These are phyloP conservation scores for Carapus acus DNA, from an alignment of 2,797 vertebrate species.

Conservation along the genomic window DNA sequence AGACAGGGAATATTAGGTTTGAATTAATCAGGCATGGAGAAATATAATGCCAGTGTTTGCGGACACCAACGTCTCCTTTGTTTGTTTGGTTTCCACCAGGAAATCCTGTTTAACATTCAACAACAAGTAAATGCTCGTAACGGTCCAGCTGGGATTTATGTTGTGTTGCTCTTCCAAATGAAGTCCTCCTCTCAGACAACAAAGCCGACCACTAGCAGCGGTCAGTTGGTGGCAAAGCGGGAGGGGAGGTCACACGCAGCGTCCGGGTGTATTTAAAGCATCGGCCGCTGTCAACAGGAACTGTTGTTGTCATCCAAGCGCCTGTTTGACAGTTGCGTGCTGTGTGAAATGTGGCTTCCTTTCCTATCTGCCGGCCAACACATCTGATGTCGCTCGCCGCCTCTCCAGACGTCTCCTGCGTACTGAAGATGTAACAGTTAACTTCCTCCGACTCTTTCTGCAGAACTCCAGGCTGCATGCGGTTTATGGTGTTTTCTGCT, in stretches of 20 bases:
- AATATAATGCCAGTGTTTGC: no score
- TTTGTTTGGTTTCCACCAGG: no score
- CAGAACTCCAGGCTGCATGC: background rate
- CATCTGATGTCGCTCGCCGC: slow-evolving; percentile 48
- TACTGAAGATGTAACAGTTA: background rate
- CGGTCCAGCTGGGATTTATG: no score
- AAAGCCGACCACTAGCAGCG: slow-evolving; percentile 31
- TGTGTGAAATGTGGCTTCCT: slow-evolving; percentile 35
- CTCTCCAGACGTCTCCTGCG: slow-evolving; percentile 5
- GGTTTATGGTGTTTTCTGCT: slow-evolving; percentile 3
- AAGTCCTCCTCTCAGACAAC: slow-evolving; percentile 6
- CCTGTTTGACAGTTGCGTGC: slow-evolving; percentile 25
- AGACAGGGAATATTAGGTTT: no score
- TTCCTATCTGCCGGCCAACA: slow-evolving; percentile 56
- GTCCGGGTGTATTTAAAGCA: slow-evolving; percentile 43
- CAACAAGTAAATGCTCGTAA: no score
- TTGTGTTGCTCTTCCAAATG: background rate
- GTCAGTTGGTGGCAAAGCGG: slow-evolving; percentile 36
- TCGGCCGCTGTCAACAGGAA: slow-evolving; percentile 63
- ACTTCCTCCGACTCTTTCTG: no score
- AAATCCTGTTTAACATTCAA: no score
- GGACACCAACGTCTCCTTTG: no score
- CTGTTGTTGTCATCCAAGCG: slow-evolving; percentile 30
- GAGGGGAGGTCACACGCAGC: slow-evolving; percentile 39
- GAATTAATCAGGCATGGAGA: no score